A percentile compares a stretch with the other conserved stretches of the same genome.
Evolutionary conservation across 2,888 invertebrate species (phyloP).

Genomic region (Odontocerum albicorne): DNA sequence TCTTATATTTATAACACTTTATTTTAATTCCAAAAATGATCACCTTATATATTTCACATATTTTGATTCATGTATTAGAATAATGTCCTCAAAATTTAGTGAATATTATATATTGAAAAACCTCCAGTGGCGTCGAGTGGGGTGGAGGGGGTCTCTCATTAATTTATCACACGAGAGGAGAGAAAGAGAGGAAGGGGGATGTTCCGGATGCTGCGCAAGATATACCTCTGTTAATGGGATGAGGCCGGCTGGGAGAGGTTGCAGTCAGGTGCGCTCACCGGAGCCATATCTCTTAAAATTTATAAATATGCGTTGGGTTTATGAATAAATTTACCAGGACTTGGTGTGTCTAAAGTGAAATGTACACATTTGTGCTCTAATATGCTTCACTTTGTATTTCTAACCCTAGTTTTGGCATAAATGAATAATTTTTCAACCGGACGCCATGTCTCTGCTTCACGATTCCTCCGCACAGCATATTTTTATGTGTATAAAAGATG

Average conservation of each 20-base stretch:
- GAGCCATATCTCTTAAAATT: conserved; percentile 1
- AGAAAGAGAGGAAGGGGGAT: conserved; percentile 6
- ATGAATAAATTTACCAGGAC: background rate
- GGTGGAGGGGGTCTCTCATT: conserved; percentile 20
- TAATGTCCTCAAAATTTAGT: background rate
- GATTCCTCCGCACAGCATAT: too few species aligned
- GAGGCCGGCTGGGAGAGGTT: conserved; percentile 11
- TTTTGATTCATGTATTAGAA: background rate
- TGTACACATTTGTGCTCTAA: too few species aligned
- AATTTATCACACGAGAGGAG: conserved; percentile 28
- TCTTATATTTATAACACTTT: too few species aligned
- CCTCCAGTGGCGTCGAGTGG: conserved; percentile 2
- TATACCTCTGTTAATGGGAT: conserved; percentile 31
- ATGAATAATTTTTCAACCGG: too few species aligned
- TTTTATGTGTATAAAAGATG: too few species aligned
- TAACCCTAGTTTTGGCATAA: too few species aligned
- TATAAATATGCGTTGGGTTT: background rate
- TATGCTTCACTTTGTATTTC: too few species aligned
- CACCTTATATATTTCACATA: background rate
- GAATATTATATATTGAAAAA: conserved; percentile 12
- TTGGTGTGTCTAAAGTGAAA: too few species aligned
- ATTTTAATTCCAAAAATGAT: too few species aligned
- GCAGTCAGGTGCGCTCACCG: conserved; percentile 11
- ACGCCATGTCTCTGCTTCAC: too few species aligned
- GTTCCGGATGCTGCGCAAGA: conserved; percentile 25